Percentiles rank a stretch among this genome's conserved stretches.
These are phyloP conservation scores for Rhinoraja longicauda DNA, from an alignment of 2,797 vertebrate genomes.

Conservation along the genomic window DNA sequence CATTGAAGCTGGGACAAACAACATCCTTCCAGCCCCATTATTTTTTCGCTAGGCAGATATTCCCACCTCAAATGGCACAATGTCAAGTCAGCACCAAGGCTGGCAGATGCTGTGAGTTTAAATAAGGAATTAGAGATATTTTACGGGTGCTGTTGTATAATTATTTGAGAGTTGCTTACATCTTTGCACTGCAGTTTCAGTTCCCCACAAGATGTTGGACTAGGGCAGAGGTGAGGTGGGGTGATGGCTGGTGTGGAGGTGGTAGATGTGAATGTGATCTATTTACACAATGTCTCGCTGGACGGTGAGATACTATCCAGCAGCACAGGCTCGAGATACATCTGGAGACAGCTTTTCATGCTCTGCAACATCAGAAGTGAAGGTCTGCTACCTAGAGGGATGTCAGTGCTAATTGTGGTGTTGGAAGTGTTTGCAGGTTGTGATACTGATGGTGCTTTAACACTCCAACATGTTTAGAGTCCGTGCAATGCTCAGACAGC, in stretches of 20 bases:
- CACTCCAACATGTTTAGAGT: neutral
- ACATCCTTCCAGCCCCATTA: neutral
- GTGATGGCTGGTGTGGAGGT: neutral
- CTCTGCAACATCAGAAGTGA: slow-evolving; percentile 4
- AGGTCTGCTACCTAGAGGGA: neutral
- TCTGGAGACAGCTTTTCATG: neutral
- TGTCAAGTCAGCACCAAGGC: neutral
- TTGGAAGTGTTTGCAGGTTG: neutral
- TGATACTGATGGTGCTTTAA: neutral
- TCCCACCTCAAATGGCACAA: neutral
- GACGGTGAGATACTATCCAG: neutral
- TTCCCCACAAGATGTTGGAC: neutral
- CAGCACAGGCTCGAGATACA: neutral
- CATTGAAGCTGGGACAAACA: neutral
- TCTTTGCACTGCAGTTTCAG: neutral
- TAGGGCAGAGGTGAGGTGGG: neutral
- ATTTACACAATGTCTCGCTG: neutral
- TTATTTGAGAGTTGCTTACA: neutral
- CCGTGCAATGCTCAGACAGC: neutral
- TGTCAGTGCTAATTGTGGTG: slow-evolving; percentile 18
- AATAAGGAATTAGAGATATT: neutral
- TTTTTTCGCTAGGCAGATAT: neutral
- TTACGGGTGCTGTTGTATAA: neutral
- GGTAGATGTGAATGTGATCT: neutral
- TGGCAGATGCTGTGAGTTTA: neutral